These are phyloP conservation scores for Eospalax fontanierii DNA, from an alignment of 2,797 vertebrate species.

Conservation along the genomic window DNA sequence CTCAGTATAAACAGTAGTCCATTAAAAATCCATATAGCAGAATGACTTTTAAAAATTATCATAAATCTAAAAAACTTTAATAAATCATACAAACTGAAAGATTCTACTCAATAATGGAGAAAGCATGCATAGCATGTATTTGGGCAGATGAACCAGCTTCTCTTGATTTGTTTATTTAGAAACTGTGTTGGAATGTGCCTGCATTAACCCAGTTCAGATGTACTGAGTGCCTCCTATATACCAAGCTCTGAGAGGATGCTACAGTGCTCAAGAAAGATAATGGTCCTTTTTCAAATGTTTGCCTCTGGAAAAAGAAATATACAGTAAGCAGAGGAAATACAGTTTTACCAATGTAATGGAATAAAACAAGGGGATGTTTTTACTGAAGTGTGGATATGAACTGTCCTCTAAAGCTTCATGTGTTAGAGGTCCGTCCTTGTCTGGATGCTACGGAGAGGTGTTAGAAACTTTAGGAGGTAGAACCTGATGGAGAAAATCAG, in stretches of 20 bases:
- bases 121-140: background rate
- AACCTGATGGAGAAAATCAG: background rate
- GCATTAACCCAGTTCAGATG: background rate
- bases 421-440: background rate
- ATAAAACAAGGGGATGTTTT: background rate
- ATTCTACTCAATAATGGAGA: background rate
- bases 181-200: background rate
- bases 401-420: background rate
- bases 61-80: background rate
- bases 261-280: background rate
- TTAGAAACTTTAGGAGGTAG: background rate
- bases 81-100: background rate
- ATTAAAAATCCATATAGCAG: background rate
- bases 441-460: background rate
- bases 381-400: background rate
- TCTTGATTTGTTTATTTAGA: background rate
- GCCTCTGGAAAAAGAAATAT: background rate
- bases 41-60: background rate
- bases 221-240: background rate
- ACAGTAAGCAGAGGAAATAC: background rate
- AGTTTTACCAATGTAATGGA: background rate
- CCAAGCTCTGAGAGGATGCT: background rate
- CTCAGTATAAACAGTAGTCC: background rate
- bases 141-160: background rate
- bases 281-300: background rate